Base-by-base conservation (phyloP, 2,797 vertebrate species). In the Phrynocephalus vlangalii region DNA sequence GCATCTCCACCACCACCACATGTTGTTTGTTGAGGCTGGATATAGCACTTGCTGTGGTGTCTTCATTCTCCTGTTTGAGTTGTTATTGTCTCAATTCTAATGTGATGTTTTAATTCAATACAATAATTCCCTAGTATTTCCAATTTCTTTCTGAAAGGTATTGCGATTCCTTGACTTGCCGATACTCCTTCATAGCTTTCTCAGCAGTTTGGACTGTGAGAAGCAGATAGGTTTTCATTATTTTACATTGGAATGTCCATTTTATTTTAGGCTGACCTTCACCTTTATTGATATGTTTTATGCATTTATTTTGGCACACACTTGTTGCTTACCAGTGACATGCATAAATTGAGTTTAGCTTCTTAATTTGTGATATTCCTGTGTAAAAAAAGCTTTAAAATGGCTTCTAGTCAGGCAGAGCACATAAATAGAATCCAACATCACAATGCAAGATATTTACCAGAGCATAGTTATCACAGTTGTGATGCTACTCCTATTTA, bases 21-120 rank as follows among this genome's bases (percentile, higher is more conserved):
- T 93, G 79, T 28, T 20, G 11, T 68, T 56, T 60, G 3, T 91
- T 86, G 82, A 50, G 38, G 78, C 68, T 71, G 82, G 78, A 80
- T 85, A 56, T 56, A 60, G 28, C 11, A 82, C 30, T 86, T 75
- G 20, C 44, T 86, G 26, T 48, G n/a, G 33, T 30, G 52, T 48
- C 20, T 48, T 81, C 15, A 33, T 82, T 86, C 2, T 2, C 24
- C 50, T 77, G n/a, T 38, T 15, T 78, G 63, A 44, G 44, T 63
- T 9, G 30, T 5, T 6, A 28, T 24, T n/a, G 56, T 63, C 5
- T 71, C 33, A 22, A 13, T 38, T 38, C 56, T 48, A 60, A 56
- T 79, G 76, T 70, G 44, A 56, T 56, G 3, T 71, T 63, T 38
- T 44, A 3, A 63, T 7, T 33, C 3, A 73, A 82, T n/a, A n/a